Percentiles rank a stretch among this genome's conserved stretches.
Conservation (phyloP, 2,888 invertebrate species). For the Platerodrilus igneus region DNA sequence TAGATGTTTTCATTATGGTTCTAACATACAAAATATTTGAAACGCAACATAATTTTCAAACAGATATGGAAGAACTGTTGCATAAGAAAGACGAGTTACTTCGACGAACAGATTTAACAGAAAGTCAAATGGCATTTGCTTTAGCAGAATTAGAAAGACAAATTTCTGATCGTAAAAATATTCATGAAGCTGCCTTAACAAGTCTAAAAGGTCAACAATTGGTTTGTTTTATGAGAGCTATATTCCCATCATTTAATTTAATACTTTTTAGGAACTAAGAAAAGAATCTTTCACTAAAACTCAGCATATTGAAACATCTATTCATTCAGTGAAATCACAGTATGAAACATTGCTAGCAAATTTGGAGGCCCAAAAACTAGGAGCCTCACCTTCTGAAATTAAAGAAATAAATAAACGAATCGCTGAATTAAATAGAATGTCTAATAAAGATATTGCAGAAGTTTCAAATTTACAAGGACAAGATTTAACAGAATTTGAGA, state of each 20-base stretch:
- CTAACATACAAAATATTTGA: slow-evolving; percentile 38
- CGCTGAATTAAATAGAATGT: slow-evolving; percentile 20
- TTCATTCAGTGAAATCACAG: slow-evolving; percentile 30
- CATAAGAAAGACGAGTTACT: slow-evolving; percentile 29
- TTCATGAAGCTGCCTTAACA: slow-evolving; percentile 31
- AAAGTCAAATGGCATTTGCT: slow-evolving; percentile 17
- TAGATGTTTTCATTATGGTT: slow-evolving; percentile 35
- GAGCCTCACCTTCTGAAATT: slow-evolving; percentile 30
- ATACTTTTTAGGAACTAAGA: slow-evolving; percentile 32
- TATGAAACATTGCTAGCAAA: slow-evolving; percentile 30
- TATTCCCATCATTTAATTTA: slow-evolving; percentile 1
- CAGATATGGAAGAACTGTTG: slow-evolving; percentile 31
- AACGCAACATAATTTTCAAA: slow-evolving; percentile 32
- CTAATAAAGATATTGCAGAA: slow-evolving; percentile 7
- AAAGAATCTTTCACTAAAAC: slow-evolving; percentile 32
- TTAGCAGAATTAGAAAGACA: slow-evolving; percentile 32
- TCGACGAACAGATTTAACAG: slow-evolving; percentile 16
- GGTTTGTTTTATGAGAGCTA: slow-evolving; percentile 20
- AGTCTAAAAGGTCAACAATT: slow-evolving; percentile 34
- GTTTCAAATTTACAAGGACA: slow-evolving; percentile 11
- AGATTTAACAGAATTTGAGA: slow-evolving; percentile 10
- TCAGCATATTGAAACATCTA: slow-evolving; percentile 30
- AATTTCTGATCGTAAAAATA: slow-evolving; percentile 32
- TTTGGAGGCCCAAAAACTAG: slow-evolving; percentile 32
- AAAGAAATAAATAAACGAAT: slow-evolving; percentile 30